These are phyloP conservation scores for Montipora capricornis DNA, from an alignment of 64 coral and sea anemone species.

Conservation along the genomic window DNA sequence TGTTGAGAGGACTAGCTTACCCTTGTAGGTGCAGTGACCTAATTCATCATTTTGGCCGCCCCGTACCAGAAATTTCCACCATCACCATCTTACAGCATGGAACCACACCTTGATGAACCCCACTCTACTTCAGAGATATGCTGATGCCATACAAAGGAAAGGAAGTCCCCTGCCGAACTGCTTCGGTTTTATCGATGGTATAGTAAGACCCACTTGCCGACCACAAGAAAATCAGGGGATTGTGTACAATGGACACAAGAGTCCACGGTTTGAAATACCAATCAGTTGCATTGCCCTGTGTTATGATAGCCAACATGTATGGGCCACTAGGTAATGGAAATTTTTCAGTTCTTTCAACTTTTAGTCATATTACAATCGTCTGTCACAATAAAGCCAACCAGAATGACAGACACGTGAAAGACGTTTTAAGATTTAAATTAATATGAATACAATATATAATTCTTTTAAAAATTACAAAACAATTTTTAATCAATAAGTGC, in stretches of 20 bases:
- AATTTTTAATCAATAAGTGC: neutral
- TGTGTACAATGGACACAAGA: neutral
- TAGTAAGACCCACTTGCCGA: neutral
- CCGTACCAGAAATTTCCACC: too few species aligned
- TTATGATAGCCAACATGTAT: slow-evolving; percentile 43
- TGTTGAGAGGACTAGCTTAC: neutral
- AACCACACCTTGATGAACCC: slow-evolving; percentile 1
- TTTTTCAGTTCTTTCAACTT: neutral
- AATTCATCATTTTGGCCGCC: too few species aligned
- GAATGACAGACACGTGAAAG: neutral
- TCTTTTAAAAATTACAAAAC: neutral
- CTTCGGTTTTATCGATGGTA: neutral
- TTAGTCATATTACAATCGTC: neutral
- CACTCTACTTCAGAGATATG: neutral
- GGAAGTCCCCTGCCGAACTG: slow-evolving; percentile 13
- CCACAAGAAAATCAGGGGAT: neutral
- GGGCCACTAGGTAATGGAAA: slow-evolving; percentile 1
- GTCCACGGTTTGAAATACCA: slow-evolving; percentile 10
- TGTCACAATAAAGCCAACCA: neutral
- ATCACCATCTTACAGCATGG: slow-evolving; percentile 9
- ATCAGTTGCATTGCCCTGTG: slow-evolving; percentile 18
- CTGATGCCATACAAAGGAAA: neutral
- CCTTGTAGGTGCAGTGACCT: too few species aligned
- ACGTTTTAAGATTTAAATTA: neutral
- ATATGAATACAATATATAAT: neutral